phyloP scores from a whole-genome alignment of 1,140 invertebrate species.

The Sesamia nonagrioides region DNA sequence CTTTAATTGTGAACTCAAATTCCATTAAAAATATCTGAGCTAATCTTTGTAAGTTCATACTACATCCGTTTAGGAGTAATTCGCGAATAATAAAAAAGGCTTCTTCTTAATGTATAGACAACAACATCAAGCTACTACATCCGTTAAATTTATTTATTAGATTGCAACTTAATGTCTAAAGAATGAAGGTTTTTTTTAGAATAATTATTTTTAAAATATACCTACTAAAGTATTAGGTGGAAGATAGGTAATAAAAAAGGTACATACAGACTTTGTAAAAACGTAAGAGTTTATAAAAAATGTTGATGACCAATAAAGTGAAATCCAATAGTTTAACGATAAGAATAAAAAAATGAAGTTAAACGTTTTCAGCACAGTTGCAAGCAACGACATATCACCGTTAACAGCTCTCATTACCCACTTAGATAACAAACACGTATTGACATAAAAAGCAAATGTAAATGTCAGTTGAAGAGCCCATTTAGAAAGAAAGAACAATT shows the following conservation, averaged over 20 bases:
- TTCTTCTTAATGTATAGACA: too few relatives aligned
- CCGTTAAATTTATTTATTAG: too few relatives aligned
- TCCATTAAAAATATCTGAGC: background rate
- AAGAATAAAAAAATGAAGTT: background rate
- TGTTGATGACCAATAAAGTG: background rate
- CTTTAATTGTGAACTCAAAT: background rate
- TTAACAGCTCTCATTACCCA: background rate
- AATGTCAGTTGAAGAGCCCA: background rate
- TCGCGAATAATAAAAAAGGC: too few relatives aligned
- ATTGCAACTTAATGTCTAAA: too few relatives aligned
- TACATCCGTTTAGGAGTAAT: too few relatives aligned
- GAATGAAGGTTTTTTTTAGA: too few relatives aligned
- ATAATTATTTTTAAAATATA: too few relatives aligned
- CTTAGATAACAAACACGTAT: conserved; percentile 6
- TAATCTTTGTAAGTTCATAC: background rate
- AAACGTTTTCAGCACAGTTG: background rate
- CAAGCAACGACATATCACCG: background rate
- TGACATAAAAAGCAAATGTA: background rate
- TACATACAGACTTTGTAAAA: too few relatives aligned
- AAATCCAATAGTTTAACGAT: background rate
- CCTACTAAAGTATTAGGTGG: too few relatives aligned
- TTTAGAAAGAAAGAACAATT: background rate
- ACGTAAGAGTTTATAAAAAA: too few relatives aligned
- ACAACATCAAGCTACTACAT: too few relatives aligned
- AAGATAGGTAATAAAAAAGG: too few relatives aligned